Percentiles rank a stretch among this genome's conserved stretches.
Evolutionary conservation across 2,888 invertebrate species (phyloP).

Genomic region (Pachycephus smyrnensis): DNA sequence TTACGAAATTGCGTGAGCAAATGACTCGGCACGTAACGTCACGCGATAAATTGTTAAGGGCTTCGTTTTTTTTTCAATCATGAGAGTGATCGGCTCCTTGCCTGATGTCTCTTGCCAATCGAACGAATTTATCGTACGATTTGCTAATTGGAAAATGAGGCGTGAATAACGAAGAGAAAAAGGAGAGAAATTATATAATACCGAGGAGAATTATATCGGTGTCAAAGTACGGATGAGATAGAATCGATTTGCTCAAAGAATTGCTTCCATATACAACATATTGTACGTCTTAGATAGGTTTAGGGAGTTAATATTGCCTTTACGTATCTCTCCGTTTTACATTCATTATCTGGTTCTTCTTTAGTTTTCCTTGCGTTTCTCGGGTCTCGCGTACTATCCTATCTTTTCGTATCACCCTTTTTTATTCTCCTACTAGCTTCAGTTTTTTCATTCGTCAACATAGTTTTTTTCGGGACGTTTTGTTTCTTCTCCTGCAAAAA

Average conservation of each 20-base stretch:
- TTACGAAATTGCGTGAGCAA: slow-evolving; percentile 41
- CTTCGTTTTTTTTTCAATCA: not conserved
- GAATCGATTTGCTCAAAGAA: slow-evolving; percentile 59
- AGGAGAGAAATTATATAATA: not conserved
- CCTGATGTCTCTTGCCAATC: not conserved
- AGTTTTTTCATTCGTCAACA: not conserved
- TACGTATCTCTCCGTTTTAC: not conserved
- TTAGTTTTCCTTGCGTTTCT: not conserved
- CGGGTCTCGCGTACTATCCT: not conserved
- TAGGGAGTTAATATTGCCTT: not conserved
- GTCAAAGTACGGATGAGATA: slow-evolving; percentile 26
- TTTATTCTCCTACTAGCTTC: not conserved
- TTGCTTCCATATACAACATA: slow-evolving; percentile 51
- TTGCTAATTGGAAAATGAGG: not conserved
- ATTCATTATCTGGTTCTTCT: not conserved
- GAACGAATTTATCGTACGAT: not conserved
- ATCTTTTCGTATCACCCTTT: not conserved
- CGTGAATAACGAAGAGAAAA: not conserved
- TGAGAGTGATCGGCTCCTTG: not conserved
- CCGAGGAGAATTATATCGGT: not conserved
- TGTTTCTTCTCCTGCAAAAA: not conserved
- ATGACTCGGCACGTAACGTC: not conserved
- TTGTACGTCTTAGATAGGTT: not conserved
- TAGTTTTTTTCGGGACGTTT: not conserved
- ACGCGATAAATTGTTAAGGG: slow-evolving; percentile 7